Conservation (phyloP, 2,888 invertebrate species). For the Drosophila tripunctata region DNA sequence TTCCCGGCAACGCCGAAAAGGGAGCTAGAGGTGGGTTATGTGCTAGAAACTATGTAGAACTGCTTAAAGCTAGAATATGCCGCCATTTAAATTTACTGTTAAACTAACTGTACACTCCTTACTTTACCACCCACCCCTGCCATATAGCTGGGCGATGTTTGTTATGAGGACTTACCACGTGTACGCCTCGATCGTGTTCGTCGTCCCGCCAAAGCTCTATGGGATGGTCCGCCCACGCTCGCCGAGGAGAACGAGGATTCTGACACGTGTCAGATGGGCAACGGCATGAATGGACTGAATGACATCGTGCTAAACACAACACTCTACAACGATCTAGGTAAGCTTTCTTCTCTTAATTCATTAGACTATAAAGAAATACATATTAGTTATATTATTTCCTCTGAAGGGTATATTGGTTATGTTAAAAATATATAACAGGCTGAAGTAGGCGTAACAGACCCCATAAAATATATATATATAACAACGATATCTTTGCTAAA, state of each 20-base stretch:
- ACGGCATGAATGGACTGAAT: slow-evolving; percentile 74
- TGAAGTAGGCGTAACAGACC: too few species aligned
- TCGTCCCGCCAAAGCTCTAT: slow-evolving; percentile 85
- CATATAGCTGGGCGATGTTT: slow-evolving; percentile 82
- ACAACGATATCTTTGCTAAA: too few species aligned
- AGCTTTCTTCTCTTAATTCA: slow-evolving; percentile 55
- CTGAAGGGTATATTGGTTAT: too few species aligned
- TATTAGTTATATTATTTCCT: too few species aligned
- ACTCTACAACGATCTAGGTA: slow-evolving; percentile 84
- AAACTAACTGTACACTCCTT: not conserved
- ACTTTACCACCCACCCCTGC: not conserved
- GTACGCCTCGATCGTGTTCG: slow-evolving; percentile 89
- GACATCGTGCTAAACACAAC: slow-evolving; percentile 83
- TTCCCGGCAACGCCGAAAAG: slow-evolving; percentile 84
- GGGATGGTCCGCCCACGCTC: slow-evolving; percentile 87
- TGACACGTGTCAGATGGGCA: slow-evolving; percentile 75
- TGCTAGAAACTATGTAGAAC: not conserved
- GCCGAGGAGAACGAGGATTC: slow-evolving; percentile 86
- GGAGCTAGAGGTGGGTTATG: slow-evolving; percentile 84
- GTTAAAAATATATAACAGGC: too few species aligned
- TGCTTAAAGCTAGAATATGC: not conserved
- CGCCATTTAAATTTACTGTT: not conserved
- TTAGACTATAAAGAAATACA: too few species aligned
- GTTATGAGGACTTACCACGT: slow-evolving; percentile 86
- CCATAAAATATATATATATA: too few species aligned